Base-by-base conservation (phyloP, 1,140 invertebrate species). In the Parapsyche elsis region DNA sequence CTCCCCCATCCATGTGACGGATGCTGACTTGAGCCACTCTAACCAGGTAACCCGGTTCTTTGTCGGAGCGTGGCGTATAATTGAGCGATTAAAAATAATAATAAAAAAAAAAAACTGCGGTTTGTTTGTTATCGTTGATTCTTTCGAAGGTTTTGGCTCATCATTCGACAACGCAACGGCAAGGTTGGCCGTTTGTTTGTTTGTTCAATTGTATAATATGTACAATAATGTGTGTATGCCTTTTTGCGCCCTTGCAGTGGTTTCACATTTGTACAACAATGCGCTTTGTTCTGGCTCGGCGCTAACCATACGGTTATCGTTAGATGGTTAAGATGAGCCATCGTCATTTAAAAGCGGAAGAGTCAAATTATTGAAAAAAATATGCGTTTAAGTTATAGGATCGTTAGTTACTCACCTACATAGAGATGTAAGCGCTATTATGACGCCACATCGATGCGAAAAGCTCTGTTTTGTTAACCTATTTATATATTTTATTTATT, bases 21-120 rank as follows among this genome's bases (percentile, higher is more conserved):
- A 38, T 38, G 30, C 30, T 38, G 30, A 38, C 30, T 38, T 38
- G 30, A 38, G 30, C 1, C 7, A 38, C 30, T 38, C 57, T 76
- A 76, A 76, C 49, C 74, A 76, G 74, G 74, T 76, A 76, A 76
- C 74, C 74, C 44, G 74, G 74, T 76, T 76, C 30, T 73, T 26
- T 30, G 38, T 30, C 24, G 71, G 26, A 73, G 53, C 45, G 45
- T 59, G 38, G 74, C 74, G 53, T 76, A 49, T 46, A 76, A 44
- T 44, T 71, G 57, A 9, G 57, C 67, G 67, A 71, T 46, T 59
- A 14, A 16, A 38, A n/a, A n/a, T n/a, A n/a, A n/a, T 38, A 38
- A 1, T 1, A 4, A 38, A 38, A 38, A 38, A 38, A 38, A 38
- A 38, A 38, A 5, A 76, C 44, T 23, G 74, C 74, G 45, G 45